These are phyloP conservation scores for Drosophila basisetae DNA, from an alignment of 2,888 invertebrate species.

Conservation along the genomic window DNA sequence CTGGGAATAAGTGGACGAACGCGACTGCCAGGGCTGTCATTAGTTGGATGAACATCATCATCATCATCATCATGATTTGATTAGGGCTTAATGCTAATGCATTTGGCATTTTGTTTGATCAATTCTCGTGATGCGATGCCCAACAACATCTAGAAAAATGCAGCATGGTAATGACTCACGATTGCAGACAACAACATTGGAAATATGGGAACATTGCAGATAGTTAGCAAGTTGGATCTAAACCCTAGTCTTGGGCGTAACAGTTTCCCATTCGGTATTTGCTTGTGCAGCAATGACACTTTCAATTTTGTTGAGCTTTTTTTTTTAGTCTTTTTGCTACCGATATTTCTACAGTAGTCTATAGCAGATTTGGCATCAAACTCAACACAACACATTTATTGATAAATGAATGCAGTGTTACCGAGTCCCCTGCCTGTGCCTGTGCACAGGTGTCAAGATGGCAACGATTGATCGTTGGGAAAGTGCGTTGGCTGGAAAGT, in stretches of 20 bases:
- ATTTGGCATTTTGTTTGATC: slow-evolving; percentile 73
- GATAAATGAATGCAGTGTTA: slow-evolving; percentile 31
- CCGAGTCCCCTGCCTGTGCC: slow-evolving; percentile 9
- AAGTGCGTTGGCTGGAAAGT: slow-evolving; percentile 50
- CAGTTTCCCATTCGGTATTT: slow-evolving; percentile 18
- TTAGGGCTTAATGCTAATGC: slow-evolving; percentile 63
- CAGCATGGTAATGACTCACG: slow-evolving; percentile 71
- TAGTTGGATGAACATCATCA: slow-evolving; percentile 24
- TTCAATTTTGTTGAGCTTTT: slow-evolving; percentile 17
- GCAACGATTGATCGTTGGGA: slow-evolving; percentile 31
- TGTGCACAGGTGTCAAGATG: slow-evolving; percentile 45
- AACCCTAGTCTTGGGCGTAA: neutral
- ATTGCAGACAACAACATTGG: slow-evolving; percentile 28
- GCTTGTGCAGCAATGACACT: slow-evolving; percentile 28
- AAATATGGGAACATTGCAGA: slow-evolving; percentile 30
- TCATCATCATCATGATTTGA: slow-evolving; percentile 49
- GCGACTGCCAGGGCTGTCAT: slow-evolving; percentile 58
- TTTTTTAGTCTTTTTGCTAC: neutral
- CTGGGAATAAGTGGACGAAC: slow-evolving; percentile 57
- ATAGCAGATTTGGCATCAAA: neutral
- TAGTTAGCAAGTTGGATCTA: slow-evolving; percentile 1
- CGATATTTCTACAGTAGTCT: neutral
- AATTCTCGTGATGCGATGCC: slow-evolving; percentile 51
- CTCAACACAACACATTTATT: slow-evolving; percentile 8
- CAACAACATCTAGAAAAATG: slow-evolving; percentile 27